Percentiles rank a stretch among this genome's conserved stretches.
These are phyloP conservation scores for Drosophila ficusphila DNA, from an alignment of 1,140 invertebrate species.

Conservation along the genomic window DNA sequence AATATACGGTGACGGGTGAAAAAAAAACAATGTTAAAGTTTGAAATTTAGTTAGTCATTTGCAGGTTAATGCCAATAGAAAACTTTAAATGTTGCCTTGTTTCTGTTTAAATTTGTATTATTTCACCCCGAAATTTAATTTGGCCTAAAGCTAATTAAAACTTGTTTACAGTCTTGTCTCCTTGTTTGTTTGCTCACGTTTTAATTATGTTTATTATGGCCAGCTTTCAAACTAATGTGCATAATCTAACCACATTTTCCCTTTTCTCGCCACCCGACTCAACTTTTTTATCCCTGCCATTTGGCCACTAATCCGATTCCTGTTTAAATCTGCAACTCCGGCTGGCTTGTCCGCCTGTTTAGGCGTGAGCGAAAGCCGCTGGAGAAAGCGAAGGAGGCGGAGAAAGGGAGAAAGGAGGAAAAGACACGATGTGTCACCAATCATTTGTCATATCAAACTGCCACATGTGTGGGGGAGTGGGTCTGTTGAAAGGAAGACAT, in stretches of 20 bases:
- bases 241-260: neutral
- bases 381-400: neutral
- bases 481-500: constrained; percentile 66
- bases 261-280: neutral
- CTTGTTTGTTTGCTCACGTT: neutral
- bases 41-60: too few relatives aligned
- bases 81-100: too few relatives aligned
- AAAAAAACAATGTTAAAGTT: too few relatives aligned
- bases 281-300: constrained; percentile 8
- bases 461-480: constrained; percentile 4
- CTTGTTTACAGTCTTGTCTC: too few relatives aligned
- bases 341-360: constrained; percentile 17
- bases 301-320: constrained; percentile 24
- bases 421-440: constrained; percentile 43
- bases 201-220: neutral
- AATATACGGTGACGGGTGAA: neutral
- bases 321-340: constrained; percentile 18
- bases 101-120: too few relatives aligned
- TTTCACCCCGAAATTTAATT: too few relatives aligned
- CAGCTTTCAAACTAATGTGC: neutral
- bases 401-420: neutral
- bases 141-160: too few relatives aligned
- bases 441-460: constrained; percentile 64
- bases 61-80: too few relatives aligned
- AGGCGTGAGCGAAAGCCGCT: neutral